Conservation (phyloP, 2,113 vertebrate species). For the Crotalus viridis region DNA sequence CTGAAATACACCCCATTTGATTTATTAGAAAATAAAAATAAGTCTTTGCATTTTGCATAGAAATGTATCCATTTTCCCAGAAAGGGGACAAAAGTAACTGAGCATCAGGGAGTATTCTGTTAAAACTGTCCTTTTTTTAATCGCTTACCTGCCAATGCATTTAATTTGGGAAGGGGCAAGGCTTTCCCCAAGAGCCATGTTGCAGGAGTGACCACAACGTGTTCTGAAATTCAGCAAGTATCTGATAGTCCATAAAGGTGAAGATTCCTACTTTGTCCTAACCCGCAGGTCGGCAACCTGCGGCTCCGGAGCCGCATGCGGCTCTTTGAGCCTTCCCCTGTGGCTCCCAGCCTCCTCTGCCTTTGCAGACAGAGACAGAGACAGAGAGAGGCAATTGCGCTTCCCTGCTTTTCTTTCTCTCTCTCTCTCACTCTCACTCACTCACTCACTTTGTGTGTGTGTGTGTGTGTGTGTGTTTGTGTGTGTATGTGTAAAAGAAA, state of each 20-base stretch:
- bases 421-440: no score
- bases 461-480: no score
- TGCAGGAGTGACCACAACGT: neutral
- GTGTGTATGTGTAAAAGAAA: no score
- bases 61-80: neutral
- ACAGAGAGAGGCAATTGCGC: no score
- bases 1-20: neutral
- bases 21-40: neutral
- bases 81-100: neutral
- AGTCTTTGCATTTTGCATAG: neutral
- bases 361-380: no score
- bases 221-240: neutral
- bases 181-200: neutral
- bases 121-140: neutral
- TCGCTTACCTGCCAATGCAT: neutral
- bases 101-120: neutral
- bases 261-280: neutral
- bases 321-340: no score
- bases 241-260: neutral
- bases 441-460: no score
- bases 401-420: no score
- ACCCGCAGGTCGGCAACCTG: neutral
- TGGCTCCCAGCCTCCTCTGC: no score
- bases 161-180: neutral
- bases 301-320: no score